Conservation (phyloP, 2,113 vertebrate species). For the Ifrita kowaldi region DNA sequence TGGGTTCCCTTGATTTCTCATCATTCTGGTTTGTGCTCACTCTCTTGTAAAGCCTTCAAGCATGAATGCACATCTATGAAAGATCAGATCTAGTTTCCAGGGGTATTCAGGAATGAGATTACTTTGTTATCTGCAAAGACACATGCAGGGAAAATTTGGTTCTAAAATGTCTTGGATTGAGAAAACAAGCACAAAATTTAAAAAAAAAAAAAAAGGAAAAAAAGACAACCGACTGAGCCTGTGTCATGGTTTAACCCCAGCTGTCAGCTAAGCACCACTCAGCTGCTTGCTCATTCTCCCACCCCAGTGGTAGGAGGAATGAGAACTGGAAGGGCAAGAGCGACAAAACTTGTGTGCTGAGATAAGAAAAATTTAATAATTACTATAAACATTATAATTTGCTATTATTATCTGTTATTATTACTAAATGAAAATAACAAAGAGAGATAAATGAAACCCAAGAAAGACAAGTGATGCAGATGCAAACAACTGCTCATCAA, state of each 20-base stretch:
- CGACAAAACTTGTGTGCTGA: not conserved
- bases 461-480: not conserved
- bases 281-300: not conserved
- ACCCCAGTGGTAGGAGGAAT: not conserved
- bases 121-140: not conserved
- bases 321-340: not conserved
- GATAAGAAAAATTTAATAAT: not conserved
- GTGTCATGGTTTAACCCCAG: not conserved
- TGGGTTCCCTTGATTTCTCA: not conserved
- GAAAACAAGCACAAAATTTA: not conserved
- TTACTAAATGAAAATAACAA: not conserved
- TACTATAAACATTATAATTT: not conserved
- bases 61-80: not conserved
- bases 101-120: not conserved
- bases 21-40: not conserved
- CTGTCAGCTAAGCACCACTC: not conserved
- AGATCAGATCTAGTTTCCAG: not conserved
- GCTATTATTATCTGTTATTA: not conserved
- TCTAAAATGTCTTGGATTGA: not conserved
- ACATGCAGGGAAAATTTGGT: not conserved
- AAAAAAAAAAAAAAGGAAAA: not conserved
- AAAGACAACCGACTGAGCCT: fast-evolving
- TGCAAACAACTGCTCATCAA: not conserved
- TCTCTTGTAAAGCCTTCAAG: not conserved
- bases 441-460: not conserved